phyloP scores from a whole-genome alignment of 2,113 vertebrate species.

The Thalassoma bifasciatum region DNA sequence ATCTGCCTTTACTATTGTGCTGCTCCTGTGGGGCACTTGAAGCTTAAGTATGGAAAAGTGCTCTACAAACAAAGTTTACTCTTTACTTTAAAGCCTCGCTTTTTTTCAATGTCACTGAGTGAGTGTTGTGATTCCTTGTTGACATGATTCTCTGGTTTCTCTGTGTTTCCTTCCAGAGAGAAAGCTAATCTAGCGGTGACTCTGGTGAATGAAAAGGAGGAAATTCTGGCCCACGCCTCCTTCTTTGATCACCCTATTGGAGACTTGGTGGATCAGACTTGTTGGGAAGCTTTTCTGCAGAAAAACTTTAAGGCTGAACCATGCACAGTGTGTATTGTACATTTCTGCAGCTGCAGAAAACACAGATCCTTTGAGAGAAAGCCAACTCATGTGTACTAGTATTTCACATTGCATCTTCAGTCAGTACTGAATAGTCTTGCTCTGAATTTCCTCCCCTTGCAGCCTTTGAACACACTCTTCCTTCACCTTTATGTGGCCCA shows the following conservation, averaged over 20 bases:
- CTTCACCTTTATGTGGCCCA: constrained; percentile 91
- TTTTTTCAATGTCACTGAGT: background rate
- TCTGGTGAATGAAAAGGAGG: constrained; percentile 80
- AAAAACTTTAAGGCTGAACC: constrained; percentile 73
- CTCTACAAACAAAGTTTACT: too few species aligned
- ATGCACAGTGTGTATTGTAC: constrained; percentile 85
- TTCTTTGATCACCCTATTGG: constrained; percentile 90
- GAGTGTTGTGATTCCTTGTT: background rate
- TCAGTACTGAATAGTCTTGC: background rate
- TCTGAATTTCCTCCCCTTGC: constrained; percentile 5
- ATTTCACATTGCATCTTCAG: background rate
- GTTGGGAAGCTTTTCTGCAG: constrained; percentile 86
- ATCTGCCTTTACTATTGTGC: too few species aligned
- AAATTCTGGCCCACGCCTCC: constrained; percentile 86
- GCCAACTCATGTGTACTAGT: too few species aligned
- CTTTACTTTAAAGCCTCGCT: too few species aligned
- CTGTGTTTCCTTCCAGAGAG: constrained; percentile 82
- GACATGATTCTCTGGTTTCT: constrained; percentile 76
- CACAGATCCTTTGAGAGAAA: too few species aligned
- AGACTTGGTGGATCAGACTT: constrained; percentile 81
- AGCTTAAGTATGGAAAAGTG: too few species aligned
- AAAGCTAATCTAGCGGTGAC: constrained; percentile 92
- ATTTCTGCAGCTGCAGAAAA: background rate
- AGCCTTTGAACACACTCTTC: constrained; percentile 94
- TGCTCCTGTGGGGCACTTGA: too few species aligned